Conservation (phyloP, 2,797 vertebrate species). For the Poecile montanus region DNA sequence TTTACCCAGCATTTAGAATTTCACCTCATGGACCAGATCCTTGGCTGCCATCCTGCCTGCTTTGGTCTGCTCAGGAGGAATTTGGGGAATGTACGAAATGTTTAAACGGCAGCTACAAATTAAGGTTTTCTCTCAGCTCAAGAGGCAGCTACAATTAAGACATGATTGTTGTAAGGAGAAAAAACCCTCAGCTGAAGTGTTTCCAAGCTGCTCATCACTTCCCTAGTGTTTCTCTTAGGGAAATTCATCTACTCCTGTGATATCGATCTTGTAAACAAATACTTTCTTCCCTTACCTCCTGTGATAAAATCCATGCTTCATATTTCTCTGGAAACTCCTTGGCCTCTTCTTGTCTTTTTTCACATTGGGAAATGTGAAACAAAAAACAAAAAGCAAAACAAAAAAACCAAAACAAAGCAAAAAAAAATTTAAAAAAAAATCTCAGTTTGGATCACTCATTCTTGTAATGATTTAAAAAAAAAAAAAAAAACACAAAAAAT, state of each 20-base stretch:
- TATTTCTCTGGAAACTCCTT: not conserved
- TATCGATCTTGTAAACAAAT: not conserved
- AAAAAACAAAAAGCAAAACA: too few species aligned
- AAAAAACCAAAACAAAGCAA: too few species aligned
- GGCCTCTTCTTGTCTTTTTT: not conserved
- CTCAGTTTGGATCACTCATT: not conserved
- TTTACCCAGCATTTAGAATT: not conserved
- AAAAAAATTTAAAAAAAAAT: not conserved
- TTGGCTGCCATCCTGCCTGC: not conserved
- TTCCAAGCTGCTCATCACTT: constrained; percentile 2
- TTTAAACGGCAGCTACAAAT: not conserved
- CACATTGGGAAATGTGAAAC: not conserved
- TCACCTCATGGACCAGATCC: not conserved
- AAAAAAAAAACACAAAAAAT: accelerated
- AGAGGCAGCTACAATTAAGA: not conserved
- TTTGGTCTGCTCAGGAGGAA: not conserved
- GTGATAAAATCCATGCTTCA: not conserved
- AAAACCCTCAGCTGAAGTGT: not conserved
- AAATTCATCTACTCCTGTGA: not conserved
- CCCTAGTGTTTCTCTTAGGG: not conserved
- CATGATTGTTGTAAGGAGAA: not conserved
- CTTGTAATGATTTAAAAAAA: not conserved
- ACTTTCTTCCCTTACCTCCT: not conserved
- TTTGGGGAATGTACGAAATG: not conserved
- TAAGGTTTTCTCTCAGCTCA: not conserved